A percentile compares a stretch with the other conserved stretches of the same genome.
Evolutionary conservation across 2,888 invertebrate species (phyloP).

Genomic region (Incurvaria masculella): DNA sequence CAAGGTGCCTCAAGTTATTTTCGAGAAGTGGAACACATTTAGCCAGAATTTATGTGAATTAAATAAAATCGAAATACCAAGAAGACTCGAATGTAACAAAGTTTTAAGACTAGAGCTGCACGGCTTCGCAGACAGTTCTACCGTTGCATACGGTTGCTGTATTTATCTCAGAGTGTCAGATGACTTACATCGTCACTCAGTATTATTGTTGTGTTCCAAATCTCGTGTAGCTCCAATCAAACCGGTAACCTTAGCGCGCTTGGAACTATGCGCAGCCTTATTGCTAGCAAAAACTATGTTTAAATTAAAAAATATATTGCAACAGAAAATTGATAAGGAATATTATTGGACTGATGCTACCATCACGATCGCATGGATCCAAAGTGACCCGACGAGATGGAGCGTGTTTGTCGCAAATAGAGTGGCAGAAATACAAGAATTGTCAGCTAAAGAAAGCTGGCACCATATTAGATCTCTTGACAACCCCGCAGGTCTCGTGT

Average conservation of each 20-base stretch:
- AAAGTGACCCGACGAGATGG: neutral
- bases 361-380: neutral
- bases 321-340: neutral
- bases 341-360: neutral
- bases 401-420: neutral
- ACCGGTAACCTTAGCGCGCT: neutral
- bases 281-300: neutral
- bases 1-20: no score
- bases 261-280: neutral
- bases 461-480: neutral
- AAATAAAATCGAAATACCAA: no score
- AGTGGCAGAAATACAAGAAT: neutral
- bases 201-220: slow-evolving; percentile 16
- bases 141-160: slow-evolving; percentile 19
- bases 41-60: no score
- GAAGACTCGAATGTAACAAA: no score
- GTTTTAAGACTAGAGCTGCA: no score
- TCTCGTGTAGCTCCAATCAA: neutral
- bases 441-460: neutral
- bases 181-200: slow-evolving; percentile 5
- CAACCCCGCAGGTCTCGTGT: neutral
- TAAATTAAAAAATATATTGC: neutral
- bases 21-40: no score
- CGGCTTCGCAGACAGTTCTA: slow-evolving; percentile 20
- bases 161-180: slow-evolving; percentile 15